These are phyloP conservation scores for Colistium nudipinnis DNA, from an alignment of 2,113 vertebrate species.

Conservation along the genomic window DNA sequence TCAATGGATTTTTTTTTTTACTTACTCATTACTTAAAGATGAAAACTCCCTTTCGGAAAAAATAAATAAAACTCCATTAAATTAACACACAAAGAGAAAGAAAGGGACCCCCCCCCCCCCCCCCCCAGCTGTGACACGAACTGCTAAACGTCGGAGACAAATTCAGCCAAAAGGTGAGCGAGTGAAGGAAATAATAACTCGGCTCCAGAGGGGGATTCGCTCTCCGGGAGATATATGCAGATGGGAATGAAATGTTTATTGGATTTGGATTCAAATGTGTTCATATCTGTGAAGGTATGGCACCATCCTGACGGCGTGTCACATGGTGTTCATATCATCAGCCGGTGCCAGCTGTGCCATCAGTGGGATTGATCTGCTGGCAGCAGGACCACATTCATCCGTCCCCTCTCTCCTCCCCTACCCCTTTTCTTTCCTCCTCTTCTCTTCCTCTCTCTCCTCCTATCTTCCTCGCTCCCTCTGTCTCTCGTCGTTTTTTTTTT, in stretches of 20 bases:
- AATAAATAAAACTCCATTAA: no score
- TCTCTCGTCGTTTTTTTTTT: constrained; percentile 41
- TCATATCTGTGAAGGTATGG: constrained; percentile 68
- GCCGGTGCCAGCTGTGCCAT: constrained; percentile 77
- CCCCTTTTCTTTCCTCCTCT: constrained; percentile 10
- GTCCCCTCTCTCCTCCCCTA: constrained; percentile 17
- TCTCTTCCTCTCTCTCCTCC: constrained; percentile 8
- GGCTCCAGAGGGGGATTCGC: neutral
- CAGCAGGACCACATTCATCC: constrained; percentile 65
- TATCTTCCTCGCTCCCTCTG: constrained; percentile 43
- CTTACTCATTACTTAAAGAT: no score
- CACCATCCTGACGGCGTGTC: constrained; percentile 66
- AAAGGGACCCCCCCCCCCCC: no score
- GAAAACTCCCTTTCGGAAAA: no score
- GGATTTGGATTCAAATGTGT: constrained; percentile 68
- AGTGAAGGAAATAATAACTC: neutral
- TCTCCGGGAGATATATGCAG: constrained; percentile 45
- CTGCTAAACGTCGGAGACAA: neutral
- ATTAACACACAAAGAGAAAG: no score
- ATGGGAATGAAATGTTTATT: constrained; percentile 69
- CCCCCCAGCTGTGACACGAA: no score
- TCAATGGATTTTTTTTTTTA: no score
- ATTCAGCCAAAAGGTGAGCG: constrained; percentile 6
- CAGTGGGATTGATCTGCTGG: constrained; percentile 77
- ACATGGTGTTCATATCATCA: constrained; percentile 67